These are phyloP conservation scores for Elephas maximus DNA, from an alignment of 2,113 vertebrate species.

Conservation along the genomic window DNA sequence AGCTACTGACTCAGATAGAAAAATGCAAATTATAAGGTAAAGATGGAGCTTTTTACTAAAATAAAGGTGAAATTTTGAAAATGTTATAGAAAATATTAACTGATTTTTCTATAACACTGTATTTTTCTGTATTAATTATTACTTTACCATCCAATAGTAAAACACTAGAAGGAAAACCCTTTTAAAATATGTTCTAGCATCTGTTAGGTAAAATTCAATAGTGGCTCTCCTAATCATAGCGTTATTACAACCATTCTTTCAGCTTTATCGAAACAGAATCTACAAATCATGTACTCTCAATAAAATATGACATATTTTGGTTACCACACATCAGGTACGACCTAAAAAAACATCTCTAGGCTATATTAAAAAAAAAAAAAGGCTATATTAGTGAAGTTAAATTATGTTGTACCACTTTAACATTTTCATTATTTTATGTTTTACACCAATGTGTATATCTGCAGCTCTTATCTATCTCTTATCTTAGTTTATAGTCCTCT, in stretches of 20 bases:
- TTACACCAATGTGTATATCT: not conserved
- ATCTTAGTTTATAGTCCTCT: not conserved
- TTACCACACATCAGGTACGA: not conserved
- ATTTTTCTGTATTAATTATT: not conserved
- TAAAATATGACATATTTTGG: not conserved
- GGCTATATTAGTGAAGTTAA: not conserved
- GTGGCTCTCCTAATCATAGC: not conserved
- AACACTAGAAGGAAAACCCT: not conserved
- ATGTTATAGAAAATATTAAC: not conserved
- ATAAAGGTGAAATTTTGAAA: slow-evolving; percentile 18
- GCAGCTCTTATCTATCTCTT: not conserved
- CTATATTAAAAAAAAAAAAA: not conserved
- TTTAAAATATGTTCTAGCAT: not conserved
- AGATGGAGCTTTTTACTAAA: not conserved
- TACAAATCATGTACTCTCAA: not conserved
- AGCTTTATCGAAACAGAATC: not conserved
- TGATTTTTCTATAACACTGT: not conserved
- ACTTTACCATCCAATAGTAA: not conserved
- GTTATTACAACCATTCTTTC: not conserved
- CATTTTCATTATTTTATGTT: slow-evolving; percentile 42
- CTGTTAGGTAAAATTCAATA: not conserved
- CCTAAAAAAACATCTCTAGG: not conserved
- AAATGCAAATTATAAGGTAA: not conserved
- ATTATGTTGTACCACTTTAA: slow-evolving; percentile 15
- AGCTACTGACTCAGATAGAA: not conserved